Evolutionary conservation across 2,113 vertebrate genomes (phyloP).

Genomic region (Potamarius usumacintae): DNA sequence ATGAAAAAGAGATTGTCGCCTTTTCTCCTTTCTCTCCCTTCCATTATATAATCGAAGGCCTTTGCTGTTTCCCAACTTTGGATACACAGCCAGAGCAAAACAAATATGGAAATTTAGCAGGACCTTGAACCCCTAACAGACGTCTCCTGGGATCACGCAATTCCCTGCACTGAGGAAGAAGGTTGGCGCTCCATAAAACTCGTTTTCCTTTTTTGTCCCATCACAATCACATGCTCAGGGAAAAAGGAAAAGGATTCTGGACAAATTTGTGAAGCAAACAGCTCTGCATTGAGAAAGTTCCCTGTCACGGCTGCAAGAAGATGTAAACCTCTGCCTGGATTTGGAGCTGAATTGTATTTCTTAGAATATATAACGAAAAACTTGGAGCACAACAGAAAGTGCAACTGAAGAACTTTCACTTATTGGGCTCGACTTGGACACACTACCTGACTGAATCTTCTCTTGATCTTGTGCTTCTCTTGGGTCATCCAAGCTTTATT

Average conservation of each 20-base stretch:
- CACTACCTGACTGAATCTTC: neutral
- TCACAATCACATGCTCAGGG: neutral
- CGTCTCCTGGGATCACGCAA: constrained; percentile 54
- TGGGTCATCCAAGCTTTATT: neutral
- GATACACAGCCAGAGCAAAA: constrained; percentile 49
- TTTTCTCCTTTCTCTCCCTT: neutral
- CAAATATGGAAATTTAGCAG: constrained; percentile 55
- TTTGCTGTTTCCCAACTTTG: constrained; percentile 22
- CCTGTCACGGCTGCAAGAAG: neutral
- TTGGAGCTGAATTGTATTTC: neutral
- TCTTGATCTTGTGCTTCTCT: neutral
- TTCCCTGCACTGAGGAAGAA: constrained; percentile 53
- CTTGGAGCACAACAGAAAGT: neutral
- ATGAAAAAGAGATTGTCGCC: neutral
- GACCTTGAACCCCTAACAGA: constrained; percentile 49
- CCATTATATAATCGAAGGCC: constrained; percentile 13
- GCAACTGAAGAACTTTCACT: neutral
- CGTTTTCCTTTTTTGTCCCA: constrained; percentile 40
- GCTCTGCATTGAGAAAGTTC: constrained; percentile 2
- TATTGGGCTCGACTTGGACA: neutral
- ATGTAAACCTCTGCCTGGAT: neutral
- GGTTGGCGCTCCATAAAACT: constrained; percentile 47
- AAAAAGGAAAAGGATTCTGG: constrained; percentile 10
- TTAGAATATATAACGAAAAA: neutral
- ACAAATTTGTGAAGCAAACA: neutral